phyloP scores from a whole-genome alignment of 2,888 invertebrate genomes.

The Frankliniella fusca region DNA sequence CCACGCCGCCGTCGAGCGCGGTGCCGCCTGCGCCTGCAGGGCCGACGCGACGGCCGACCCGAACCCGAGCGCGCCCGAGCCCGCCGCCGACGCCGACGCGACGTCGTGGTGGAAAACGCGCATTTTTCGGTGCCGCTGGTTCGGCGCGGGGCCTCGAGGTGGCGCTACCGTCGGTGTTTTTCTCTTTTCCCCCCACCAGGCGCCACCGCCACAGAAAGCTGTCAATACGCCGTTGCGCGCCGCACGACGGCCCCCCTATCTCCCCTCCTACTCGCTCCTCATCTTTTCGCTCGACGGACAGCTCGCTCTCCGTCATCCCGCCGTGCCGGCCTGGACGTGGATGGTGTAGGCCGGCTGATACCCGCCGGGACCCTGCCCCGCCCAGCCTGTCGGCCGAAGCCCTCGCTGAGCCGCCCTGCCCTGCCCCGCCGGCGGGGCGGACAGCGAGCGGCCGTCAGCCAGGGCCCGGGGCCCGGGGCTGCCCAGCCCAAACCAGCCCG shows the following conservation, averaged over 20 bases:
- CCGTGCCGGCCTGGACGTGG: background rate
- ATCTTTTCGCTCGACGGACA: background rate
- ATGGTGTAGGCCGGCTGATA: background rate
- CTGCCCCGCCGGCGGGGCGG: background rate
- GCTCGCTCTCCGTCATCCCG: background rate
- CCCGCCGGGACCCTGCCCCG: background rate
- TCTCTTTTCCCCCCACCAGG: conserved; percentile 25
- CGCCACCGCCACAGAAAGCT: conserved; percentile 25
- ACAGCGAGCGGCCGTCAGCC: background rate
- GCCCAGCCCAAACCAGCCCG: no score
- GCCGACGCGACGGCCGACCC: no score
- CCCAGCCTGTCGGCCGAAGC: background rate
- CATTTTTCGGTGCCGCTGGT: conserved; percentile 16
- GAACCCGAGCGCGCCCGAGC: background rate
- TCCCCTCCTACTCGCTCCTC: background rate
- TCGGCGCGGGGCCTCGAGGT: conserved; percentile 14
- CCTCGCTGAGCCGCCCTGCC: background rate
- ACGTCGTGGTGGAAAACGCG: conserved; percentile 14
- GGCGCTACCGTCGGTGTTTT: conserved; percentile 15
- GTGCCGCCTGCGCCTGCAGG: background rate
- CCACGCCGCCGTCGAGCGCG: background rate
- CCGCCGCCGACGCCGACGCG: background rate
- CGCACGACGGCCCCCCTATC: background rate
- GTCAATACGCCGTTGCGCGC: conserved; percentile 8
- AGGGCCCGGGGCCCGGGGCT: background rate